These are phyloP conservation scores for Pipa parva DNA, from an alignment of 2,113 vertebrate genomes.

Conservation along the genomic window DNA sequence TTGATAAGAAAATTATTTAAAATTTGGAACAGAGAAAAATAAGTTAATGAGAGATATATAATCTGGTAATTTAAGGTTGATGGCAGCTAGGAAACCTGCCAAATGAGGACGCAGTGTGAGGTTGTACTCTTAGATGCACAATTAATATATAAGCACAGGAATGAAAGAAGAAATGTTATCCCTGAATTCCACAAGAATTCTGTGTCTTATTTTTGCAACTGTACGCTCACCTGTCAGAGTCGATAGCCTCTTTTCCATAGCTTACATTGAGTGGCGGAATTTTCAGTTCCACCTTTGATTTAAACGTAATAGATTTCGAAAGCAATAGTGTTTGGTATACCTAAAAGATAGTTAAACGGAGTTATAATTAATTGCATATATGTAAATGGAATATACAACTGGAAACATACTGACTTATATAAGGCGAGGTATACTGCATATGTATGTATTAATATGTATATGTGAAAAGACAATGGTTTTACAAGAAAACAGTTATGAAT, in stretches of 20 bases:
- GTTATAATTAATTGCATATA: background rate
- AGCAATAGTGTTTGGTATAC: background rate
- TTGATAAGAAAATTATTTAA: constrained; percentile 69
- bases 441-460: background rate
- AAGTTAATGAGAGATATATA: constrained; percentile 66
- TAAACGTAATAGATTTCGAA: background rate
- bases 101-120: constrained; percentile 69
- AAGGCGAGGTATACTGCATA: background rate
- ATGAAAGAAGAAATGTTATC: constrained; percentile 67
- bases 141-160: constrained; percentile 65
- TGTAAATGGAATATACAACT: background rate
- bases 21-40: constrained; percentile 67
- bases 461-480: background rate
- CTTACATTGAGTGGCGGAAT: background rate
- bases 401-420: no score
- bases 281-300: background rate
- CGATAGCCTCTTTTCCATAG: background rate
- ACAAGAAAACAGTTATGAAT: no score
- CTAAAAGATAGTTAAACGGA: background rate
- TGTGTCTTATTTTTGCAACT: background rate
- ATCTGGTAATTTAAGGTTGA: constrained; percentile 70
- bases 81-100: constrained; percentile 62
- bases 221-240: constrained; percentile 14
- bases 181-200: constrained; percentile 55
- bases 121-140: constrained; percentile 67